Evolutionary conservation across 2,113 vertebrate genomes (phyloP), one percentile per base, ranked within the genome.

Genomic region (Mungos mungo): DNA sequence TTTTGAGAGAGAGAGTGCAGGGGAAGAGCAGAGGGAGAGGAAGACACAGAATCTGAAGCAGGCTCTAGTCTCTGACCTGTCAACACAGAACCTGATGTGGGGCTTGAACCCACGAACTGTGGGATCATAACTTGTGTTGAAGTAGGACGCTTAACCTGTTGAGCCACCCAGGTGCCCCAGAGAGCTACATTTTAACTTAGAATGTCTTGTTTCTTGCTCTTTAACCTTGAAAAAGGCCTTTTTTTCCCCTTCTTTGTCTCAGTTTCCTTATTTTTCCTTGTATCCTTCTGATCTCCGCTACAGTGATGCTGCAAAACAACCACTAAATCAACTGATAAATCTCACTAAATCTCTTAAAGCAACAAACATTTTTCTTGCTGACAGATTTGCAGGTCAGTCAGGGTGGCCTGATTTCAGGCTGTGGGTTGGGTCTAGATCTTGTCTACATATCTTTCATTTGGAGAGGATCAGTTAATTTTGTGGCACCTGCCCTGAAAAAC

Each of bases 381-480:
- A 88, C 33, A 81, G 4, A 3, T 81, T 84, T 93, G 6, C 14
- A 89, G 19, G 31, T 76, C 69, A 88, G 38, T 63, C 54, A 35
- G 25, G 18, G 31, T 65, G 71, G 13, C 33, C 93, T 96, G 90
- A 38, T 66, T 94, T 97, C 63, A 96, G 57, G 45, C 35, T 80
- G 5, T 84, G 29, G 41, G 11, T 47, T 93, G 13, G 12, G 3
- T 50, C 50, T 88, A 95, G 69, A 18, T 63, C 33, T 88, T 35
- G 5, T 54, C 25, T 35, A 69, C 23, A n/a, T 45, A 25, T 45
- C 54, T 85, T 65, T 80, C 38, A 82, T 85, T 82, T 45, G 84
- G 41, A 91, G 38, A 93, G 27, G 10, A 93, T n/a, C 38, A 27
- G 18, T 96, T 96, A 77, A 33, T 89, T 93, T 80, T 66, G 38